Conservation (phyloP, 1,140 invertebrate genomes). For the Drosophila willistoni region DNA sequence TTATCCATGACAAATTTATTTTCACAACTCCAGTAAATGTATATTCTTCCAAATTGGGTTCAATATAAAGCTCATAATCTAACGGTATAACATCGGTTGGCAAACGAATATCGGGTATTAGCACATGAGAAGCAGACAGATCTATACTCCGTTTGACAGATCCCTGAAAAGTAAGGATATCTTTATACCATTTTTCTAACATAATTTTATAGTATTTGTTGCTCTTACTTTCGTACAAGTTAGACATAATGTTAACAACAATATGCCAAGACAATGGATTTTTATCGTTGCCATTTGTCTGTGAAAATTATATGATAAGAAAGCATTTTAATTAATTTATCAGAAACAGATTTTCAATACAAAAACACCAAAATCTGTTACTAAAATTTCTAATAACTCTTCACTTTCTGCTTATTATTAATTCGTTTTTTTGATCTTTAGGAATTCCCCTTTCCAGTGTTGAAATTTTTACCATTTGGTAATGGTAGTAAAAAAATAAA, state of each 20-base stretch:
- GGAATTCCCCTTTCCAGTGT: too few relatives aligned
- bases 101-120: constrained; percentile 85
- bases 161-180: constrained; percentile 20
- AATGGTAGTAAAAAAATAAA: too few relatives aligned
- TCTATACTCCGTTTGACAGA: constrained; percentile 85
- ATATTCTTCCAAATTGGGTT: constrained; percentile 85
- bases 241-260: background rate
- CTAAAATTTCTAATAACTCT: too few relatives aligned
- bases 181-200: too few relatives aligned
- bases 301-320: background rate
- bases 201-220: background rate
- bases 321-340: too few relatives aligned
- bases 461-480: too few relatives aligned
- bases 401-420: too few relatives aligned
- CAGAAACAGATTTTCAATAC: too few relatives aligned
- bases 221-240: background rate
- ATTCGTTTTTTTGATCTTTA: too few relatives aligned
- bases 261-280: background rate
- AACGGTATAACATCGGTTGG: constrained; percentile 85
- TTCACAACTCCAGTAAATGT: constrained; percentile 86
- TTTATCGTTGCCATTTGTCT: constrained; percentile 6
- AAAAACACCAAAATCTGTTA: too few relatives aligned
- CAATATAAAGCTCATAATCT: constrained; percentile 86
- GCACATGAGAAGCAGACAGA: constrained; percentile 85
- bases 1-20: constrained; percentile 86